Evolutionary conservation across 2,113 vertebrate genomes (phyloP).

Genomic region (Mungos mungo): DNA sequence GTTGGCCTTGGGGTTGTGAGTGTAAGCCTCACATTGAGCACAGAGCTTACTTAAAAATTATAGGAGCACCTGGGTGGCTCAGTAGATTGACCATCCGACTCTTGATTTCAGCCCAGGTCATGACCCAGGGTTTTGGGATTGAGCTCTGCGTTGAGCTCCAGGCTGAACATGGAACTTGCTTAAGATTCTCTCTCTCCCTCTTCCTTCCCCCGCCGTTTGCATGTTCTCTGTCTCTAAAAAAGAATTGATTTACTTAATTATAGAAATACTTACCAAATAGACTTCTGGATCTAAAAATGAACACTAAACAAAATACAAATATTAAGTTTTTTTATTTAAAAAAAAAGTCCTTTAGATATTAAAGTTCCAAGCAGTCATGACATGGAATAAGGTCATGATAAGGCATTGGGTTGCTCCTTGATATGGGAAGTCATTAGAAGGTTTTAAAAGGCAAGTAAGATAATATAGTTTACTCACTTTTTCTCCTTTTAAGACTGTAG

Average conservation of each 20-base stretch:
- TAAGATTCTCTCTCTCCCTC: too few species aligned
- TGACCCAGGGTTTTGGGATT: too few species aligned
- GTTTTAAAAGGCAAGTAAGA: not conserved
- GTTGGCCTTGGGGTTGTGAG: not conserved
- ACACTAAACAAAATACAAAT: not conserved
- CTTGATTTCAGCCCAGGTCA: too few species aligned
- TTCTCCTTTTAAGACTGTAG: not conserved
- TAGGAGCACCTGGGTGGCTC: too few species aligned
- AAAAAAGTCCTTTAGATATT: not conserved
- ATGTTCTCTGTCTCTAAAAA: too few species aligned
- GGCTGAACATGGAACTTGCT: too few species aligned
- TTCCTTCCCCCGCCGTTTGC: too few species aligned
- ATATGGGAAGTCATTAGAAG: not conserved
- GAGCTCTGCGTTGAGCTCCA: too few species aligned
- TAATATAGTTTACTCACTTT: not conserved
- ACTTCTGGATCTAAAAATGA: not conserved
- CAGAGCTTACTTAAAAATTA: not conserved
- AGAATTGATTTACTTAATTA: not conserved
- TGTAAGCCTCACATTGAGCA: not conserved
- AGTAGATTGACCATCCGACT: too few species aligned
- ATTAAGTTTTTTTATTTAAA: not conserved
- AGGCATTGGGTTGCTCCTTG: not conserved
- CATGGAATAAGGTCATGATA: not conserved
- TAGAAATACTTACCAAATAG: not conserved
- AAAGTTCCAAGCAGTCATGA: not conserved